Percentiles rank a stretch among this genome's conserved stretches.
phyloP scores from a whole-genome alignment of 2,797 vertebrate genomes.

The Sebastes matsubarae region DNA sequence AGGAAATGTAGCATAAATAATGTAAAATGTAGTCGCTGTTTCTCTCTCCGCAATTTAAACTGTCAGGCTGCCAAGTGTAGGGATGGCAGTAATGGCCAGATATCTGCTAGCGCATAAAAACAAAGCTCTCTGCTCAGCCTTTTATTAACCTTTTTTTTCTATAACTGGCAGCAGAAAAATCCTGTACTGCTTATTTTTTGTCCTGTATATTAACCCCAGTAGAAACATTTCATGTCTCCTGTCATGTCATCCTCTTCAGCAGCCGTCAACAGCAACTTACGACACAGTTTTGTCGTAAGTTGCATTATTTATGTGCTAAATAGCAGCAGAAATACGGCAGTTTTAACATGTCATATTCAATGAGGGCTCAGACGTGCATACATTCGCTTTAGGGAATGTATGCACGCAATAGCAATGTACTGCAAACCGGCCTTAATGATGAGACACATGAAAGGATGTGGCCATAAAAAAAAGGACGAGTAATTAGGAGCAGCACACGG shows the following conservation, averaged over 20 bases:
- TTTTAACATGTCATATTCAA: slow-evolving; percentile 47
- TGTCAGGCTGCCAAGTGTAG: slow-evolving; percentile 33
- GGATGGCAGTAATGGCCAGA: slow-evolving; percentile 30
- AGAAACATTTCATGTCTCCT: not conserved
- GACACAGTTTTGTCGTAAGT: not conserved
- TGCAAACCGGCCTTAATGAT: not conserved
- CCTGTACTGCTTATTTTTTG: not conserved
- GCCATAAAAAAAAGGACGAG: not conserved
- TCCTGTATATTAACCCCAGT: not conserved
- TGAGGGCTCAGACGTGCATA: not conserved
- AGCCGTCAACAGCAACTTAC: not conserved
- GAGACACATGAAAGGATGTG: not conserved
- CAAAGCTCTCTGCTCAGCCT: not conserved
- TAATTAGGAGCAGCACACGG: not conserved
- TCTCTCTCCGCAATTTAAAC: slow-evolving; percentile 29
- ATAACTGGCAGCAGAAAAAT: not conserved
- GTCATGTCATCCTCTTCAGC: slow-evolving; percentile 18
- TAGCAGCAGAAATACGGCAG: slow-evolving; percentile 10
- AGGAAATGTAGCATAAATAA: slow-evolving; percentile 50
- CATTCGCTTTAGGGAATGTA: not conserved
- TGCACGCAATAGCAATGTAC: slow-evolving; percentile 15
- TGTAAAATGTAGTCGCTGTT: slow-evolving; percentile 37
- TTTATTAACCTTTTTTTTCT: slow-evolving; percentile 1
- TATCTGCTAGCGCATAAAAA: slow-evolving; percentile 2
- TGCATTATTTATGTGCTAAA: slow-evolving; percentile 53